These are phyloP conservation scores for Brachionus paranguensis DNA, from an alignment of 1,140 invertebrate genomes.

Conservation along the genomic window DNA sequence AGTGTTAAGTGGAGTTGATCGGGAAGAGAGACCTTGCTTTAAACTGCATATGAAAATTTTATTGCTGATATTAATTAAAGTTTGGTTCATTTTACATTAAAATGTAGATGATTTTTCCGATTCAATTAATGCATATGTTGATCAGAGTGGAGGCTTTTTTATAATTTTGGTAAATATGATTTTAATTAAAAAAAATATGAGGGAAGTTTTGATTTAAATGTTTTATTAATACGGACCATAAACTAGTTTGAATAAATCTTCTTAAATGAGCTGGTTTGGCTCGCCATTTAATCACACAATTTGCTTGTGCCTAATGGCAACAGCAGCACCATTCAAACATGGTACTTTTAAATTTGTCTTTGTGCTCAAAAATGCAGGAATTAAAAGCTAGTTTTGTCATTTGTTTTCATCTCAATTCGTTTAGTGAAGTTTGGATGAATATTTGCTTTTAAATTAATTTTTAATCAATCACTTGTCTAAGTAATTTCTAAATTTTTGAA, in stretches of 20 bases:
- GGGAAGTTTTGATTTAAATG: neutral
- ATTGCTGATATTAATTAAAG: neutral
- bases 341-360: neutral
- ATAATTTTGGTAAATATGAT: neutral
- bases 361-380: neutral
- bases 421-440: neutral
- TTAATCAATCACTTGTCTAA: too few species aligned
- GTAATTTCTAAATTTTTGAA: too few species aligned
- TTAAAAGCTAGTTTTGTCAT: neutral
- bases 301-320: neutral
- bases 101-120: neutral
- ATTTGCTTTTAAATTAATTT: too few species aligned
- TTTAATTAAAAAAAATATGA: neutral
- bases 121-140: neutral
- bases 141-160: neutral
- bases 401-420: neutral
- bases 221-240: neutral
- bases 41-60: neutral
- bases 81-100: neutral
- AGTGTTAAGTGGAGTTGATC: neutral
- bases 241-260: neutral
- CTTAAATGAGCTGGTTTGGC: neutral
- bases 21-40: neutral
- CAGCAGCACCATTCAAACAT: neutral
- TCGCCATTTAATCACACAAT: too few species aligned